Evolutionary conservation across 2,113 vertebrate genomes (phyloP), one percentile per base, ranked within the genome.

Genomic region (Thomomys bottae): DNA sequence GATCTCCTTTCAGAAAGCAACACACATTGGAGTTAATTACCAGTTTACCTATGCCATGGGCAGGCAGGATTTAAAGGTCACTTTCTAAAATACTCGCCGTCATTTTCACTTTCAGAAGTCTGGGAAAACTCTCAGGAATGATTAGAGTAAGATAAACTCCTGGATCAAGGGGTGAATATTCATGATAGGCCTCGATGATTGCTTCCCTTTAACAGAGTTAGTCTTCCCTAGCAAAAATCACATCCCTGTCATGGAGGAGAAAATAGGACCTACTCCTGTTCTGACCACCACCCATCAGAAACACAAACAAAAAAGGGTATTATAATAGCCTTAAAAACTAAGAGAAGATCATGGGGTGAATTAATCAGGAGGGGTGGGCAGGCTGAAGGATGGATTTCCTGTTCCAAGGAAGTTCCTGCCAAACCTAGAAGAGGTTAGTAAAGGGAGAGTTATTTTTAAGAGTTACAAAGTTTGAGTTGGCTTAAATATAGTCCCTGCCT

Each of bases 381-480:
- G 94, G 91, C 94, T 89, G 84, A 88, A 89, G 70, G 84, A 94
- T 45, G 28, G 54, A 87, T 88, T 94, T 97, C 93, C 87, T 88
- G 80, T 89, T 83, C 21, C 57, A 76, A 59, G 71, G 63, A 92
- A 80, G 63, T 21, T 61, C 80, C 59, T 85, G 87, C 87, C 91
- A 96, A 94, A 82, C 82, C 38, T 88, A 54, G 59, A 93, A 77
- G 87, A 81, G 72, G 54, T 92, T 87, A 88, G 76, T 70, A 94
- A 89, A 78, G 84, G 83, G 34, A 94, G 45, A 93, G 89, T 91
- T 95, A 91, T 96, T 95, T 95, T 95, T 95, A 96, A 96, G 95
- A 94, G 57, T 80, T 80, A 28, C 28, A 49, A 94, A 94, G 93
- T 94, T 88, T 95, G 85, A 80, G 70, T 88, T 93, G 93, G 95